These are phyloP conservation scores for Triops cancriformis DNA, from an alignment of 1,140 invertebrate genomes.

Conservation along the genomic window DNA sequence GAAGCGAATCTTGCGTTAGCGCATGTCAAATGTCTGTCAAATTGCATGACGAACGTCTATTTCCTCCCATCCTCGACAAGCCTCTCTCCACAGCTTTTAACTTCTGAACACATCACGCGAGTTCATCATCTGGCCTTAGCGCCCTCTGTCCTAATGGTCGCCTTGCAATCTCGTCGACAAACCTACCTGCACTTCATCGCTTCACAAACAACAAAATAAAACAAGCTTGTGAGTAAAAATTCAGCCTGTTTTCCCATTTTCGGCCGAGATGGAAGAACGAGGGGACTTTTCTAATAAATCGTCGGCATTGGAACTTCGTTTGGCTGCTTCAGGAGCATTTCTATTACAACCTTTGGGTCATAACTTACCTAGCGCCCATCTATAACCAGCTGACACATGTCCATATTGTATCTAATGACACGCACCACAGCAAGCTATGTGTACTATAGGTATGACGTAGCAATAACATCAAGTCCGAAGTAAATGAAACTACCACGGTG, in stretches of 20 bases:
- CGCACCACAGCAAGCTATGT: not conserved
- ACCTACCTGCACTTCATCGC: not conserved
- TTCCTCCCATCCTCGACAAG: not conserved
- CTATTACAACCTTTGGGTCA: not conserved
- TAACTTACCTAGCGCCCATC: not conserved
- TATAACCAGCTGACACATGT: constrained; percentile 9
- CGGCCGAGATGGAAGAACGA: not conserved
- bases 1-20: not conserved
- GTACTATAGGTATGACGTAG: not conserved
- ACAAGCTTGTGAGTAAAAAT: not conserved
- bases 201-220: not conserved
- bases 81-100: not conserved
- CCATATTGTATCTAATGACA: constrained; percentile 6
- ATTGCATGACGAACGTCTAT: not conserved
- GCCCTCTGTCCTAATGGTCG: not conserved
- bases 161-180: not conserved
- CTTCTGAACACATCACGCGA: not conserved
- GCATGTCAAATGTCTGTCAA: not conserved
- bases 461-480: not conserved
- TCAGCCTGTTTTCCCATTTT: not conserved
- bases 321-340: not conserved
- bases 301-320: constrained; percentile 5
- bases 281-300: not conserved
- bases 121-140: constrained; percentile 8
- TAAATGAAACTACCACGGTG: not conserved